Conservation (phyloP, 1,140 invertebrate genomes). For the Phthorimaea operculella region DNA sequence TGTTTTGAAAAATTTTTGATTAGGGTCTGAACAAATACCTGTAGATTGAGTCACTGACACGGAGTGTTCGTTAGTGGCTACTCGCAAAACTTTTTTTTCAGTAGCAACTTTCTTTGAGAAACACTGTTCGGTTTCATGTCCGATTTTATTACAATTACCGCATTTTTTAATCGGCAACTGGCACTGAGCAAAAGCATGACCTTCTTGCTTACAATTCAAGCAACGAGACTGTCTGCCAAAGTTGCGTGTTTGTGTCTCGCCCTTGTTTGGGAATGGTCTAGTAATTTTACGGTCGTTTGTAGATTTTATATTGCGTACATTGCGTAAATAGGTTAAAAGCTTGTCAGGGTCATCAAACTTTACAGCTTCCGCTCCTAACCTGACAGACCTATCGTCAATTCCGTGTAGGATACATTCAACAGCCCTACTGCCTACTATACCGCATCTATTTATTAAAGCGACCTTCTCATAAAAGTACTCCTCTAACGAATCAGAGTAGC, state of each 20-base stretch:
- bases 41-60: background rate
- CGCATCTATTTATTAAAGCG: conserved; percentile 6
- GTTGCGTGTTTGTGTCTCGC: background rate
- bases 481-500: conserved; percentile 4
- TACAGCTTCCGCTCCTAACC: conserved; percentile 1
- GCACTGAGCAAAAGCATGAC: conserved; percentile 4
- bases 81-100: background rate
- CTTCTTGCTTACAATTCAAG: conserved; percentile 10
- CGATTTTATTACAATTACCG: conserved; percentile 4
- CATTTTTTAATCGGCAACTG: conserved; percentile 7
- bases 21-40: too few relatives aligned
- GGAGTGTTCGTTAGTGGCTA: background rate
- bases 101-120: conserved; percentile 1
- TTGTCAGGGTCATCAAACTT: background rate
- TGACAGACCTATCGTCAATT: conserved; percentile 6
- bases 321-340: background rate
- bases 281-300: background rate
- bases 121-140: conserved; percentile 8
- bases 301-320: background rate
- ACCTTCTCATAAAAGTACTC: conserved; percentile 10
- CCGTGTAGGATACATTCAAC: conserved; percentile 8
- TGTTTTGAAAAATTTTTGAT: background rate
- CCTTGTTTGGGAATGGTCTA: background rate
- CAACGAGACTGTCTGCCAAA: background rate
- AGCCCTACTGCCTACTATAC: background rate